phyloP scores from a whole-genome alignment of 1,140 invertebrate species.

The Zaprionus ghesquierei region DNA sequence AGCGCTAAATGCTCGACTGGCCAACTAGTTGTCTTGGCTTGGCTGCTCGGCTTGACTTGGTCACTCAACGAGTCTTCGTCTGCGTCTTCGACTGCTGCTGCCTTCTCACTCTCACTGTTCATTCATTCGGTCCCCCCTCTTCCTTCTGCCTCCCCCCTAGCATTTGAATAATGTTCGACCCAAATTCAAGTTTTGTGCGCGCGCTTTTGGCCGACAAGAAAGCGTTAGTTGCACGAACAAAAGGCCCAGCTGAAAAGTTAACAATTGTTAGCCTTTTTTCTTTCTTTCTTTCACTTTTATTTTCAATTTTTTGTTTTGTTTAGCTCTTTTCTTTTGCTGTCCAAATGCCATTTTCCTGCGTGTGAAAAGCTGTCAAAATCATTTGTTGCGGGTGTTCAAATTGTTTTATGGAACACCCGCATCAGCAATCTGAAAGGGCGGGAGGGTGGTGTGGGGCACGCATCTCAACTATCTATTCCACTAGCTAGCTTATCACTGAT shows the following conservation, averaged over 20 bases:
- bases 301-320: conserved; percentile 32
- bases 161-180: conserved; percentile 81
- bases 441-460: no score
- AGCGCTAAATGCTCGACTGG: conserved; percentile 75
- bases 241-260: conserved; percentile 70
- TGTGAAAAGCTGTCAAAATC: conserved; percentile 74
- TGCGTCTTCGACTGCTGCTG: conserved; percentile 12
- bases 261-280: conserved; percentile 59
- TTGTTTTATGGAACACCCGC: conserved; percentile 13
- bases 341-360: conserved; percentile 65
- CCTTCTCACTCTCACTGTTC: conserved; percentile 46
- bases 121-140: conserved; percentile 22
- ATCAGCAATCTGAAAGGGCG: conserved; percentile 14
- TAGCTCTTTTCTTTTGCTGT: conserved; percentile 28
- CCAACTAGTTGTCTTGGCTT: conserved; percentile 60
- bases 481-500: conserved; percentile 18
- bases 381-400: conserved; percentile 49
- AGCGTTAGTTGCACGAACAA: conserved; percentile 73
- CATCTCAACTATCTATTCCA: no score
- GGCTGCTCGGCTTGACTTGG: conserved; percentile 43
- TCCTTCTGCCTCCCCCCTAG: conserved; percentile 3
- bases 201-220: conserved; percentile 65
- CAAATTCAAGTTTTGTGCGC: conserved; percentile 73
- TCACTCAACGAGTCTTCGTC: conserved; percentile 40
- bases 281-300: conserved; percentile 46